Evolutionary conservation across 2,888 invertebrate species (phyloP).

Genomic region (Lepidocyrtoides sp.): DNA sequence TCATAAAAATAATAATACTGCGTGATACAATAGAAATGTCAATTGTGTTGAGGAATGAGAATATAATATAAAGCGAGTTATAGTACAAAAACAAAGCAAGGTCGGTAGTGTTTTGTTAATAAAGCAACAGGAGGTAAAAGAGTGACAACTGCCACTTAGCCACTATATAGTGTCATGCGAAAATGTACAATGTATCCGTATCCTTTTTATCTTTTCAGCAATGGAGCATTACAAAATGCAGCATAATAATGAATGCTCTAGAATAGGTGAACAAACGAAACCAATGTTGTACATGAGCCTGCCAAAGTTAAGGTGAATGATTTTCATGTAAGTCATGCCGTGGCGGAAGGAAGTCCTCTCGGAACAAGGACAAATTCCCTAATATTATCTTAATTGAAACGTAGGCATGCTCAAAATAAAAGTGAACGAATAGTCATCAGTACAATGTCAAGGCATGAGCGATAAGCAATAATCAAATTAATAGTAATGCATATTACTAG

Average conservation of each 20-base stretch:
- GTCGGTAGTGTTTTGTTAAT: background rate
- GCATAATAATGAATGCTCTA: too few relatives aligned
- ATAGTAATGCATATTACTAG: slow-evolving; percentile 22
- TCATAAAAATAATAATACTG: background rate
- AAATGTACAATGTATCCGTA: background rate
- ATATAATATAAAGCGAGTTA: background rate
- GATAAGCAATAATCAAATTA: slow-evolving; percentile 21
- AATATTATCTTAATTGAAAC: background rate
- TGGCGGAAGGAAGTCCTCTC: slow-evolving; percentile 23
- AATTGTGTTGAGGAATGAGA: too few relatives aligned
- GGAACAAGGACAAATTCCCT: slow-evolving; percentile 39
- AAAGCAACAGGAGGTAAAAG: slow-evolving; percentile 37
- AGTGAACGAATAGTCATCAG: background rate
- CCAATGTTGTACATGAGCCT: too few relatives aligned
- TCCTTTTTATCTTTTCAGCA: background rate
- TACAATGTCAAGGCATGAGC: slow-evolving; percentile 42
- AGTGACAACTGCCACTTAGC: background rate
- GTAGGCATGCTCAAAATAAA: background rate
- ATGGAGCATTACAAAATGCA: too few relatives aligned
- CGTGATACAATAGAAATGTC: background rate
- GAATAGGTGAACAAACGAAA: too few relatives aligned
- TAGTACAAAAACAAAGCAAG: background rate
- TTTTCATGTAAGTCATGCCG: too few relatives aligned
- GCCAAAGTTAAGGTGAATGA: too few relatives aligned
- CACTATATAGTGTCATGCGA: background rate